Evolutionary conservation across 92 coral and sea anemone species (phyloP), one percentile per base, ranked within the genome.

Genomic region (Virgularia gustaviana): DNA sequence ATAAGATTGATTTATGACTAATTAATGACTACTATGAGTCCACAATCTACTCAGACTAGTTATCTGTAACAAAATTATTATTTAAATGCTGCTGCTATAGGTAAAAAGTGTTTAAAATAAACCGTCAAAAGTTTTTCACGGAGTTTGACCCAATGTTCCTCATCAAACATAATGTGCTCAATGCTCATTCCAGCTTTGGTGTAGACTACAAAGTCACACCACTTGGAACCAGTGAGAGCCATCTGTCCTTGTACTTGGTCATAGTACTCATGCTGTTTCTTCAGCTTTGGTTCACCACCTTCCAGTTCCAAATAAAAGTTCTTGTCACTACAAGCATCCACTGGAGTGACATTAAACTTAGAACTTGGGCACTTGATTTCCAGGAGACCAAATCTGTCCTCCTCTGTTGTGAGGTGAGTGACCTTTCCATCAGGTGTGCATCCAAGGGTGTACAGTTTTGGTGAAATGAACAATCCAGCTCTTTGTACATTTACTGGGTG

Each of bases 301-400:
- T 30, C 63, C 0, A 36, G 19, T 41, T 86, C 79, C 78, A 83
- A 52, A 43, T 35, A 83, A 53, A 86, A 83, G 8, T 19, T 51
- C 19, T 80, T 75, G 70, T 83, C 91, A 0, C 44, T 49, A 65
- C 86, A 79, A 7, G 88, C 86, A 9, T 87, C 88, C 12, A 71
- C 8, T 30, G 91, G 91, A 1, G 83, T 32, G 2, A 83, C 85
- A 52, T 42, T 39, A 34, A 65, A 73, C 55, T 82, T 84, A 22
- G 92, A 76, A 51, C 66, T 74, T 0, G 83, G 91, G 25, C 80
- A 83, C 75, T 79, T 83, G 18, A 86, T 79, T 42, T 87, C 88
- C 2, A 37, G 73, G 35, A 87, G n/a, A 6, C 92, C 92, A 84
- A 71, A 87, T 2, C 15, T 54, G 16, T 43, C 51, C 31, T 62